Evolutionary conservation across 1,140 invertebrate species (phyloP), one percentile per base, ranked within the genome.

Genomic region (Lordiphosa stackelbergi): DNA sequence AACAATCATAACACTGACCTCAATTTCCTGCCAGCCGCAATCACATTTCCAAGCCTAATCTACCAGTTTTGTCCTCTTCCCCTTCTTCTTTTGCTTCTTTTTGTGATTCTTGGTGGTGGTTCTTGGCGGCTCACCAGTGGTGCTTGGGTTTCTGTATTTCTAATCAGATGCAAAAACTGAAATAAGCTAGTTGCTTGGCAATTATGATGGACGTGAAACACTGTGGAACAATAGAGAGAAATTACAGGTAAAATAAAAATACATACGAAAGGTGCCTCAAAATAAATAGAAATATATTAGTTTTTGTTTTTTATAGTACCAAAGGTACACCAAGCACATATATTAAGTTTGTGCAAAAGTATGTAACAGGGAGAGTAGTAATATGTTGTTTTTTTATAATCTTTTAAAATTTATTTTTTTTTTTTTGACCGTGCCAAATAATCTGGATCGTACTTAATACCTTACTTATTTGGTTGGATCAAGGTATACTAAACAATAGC

Each of bases 1-100:
- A 75, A 83, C 78, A 84, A 84, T 83, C 77, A 83, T 83, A 83
- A 83, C 77, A 83, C 77, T 83, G 77, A 83, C 77, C 77, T 83
- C 77, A 83, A 84, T 83, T 83, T 83, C 73, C 78, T 81, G 77
- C 77, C 77, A 83, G 53, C 74, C 66, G 69, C 78, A 83, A 84
- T 83, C 77, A 84, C 72, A 83, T 81, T 81, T 81, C 63, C 77
- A 62, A 51, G 64, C 64, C 64, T 46, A 46, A 66, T 61, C 62
- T 52, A 45, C 52, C 56, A 46, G 31, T n/a, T 24, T 24, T 60
- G 54, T 53, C 37, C 53, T 53, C 47, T 31, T 48, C 34, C 40
- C 40, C 8, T 46, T 48, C 37, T 9, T 36, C 51, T 56, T 45
- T 22, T 24, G 7, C 28, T 31, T 31, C 6, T 8, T 31, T 31